Evolutionary conservation across 1,140 invertebrate species (phyloP).

Genomic region (Cyclargus thomasi): DNA sequence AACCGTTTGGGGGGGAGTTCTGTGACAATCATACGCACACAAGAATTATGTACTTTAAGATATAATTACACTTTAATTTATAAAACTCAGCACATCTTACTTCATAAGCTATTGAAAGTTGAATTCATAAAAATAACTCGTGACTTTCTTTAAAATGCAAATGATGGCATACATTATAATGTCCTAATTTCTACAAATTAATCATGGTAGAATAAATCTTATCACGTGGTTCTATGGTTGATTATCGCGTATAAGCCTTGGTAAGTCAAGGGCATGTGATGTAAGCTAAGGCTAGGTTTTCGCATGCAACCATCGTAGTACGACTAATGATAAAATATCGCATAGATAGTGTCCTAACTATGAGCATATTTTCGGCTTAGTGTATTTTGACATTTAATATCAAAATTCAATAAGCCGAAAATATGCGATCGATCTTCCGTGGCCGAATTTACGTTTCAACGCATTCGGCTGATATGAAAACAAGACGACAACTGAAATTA

Average conservation of each 20-base stretch:
- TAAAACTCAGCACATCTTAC: too few relatives aligned
- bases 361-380: too few relatives aligned
- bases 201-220: neutral
- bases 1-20: too few relatives aligned
- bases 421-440: too few relatives aligned
- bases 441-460: too few relatives aligned
- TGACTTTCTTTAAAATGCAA: neutral
- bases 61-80: too few relatives aligned
- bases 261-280: constrained; percentile 25
- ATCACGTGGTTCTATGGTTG: neutral
- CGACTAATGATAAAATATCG: neutral
- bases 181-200: neutral
- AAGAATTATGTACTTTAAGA: too few relatives aligned
- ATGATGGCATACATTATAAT: neutral
- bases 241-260: constrained; percentile 19
- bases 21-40: too few relatives aligned
- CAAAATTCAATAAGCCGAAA: too few relatives aligned
- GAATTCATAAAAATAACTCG: neutral
- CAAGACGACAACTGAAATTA: too few relatives aligned
- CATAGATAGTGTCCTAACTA: neutral
- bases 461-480: too few relatives aligned
- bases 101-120: neutral
- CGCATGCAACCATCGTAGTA: neutral
- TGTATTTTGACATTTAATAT: too few relatives aligned
- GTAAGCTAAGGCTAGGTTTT: neutral